These are phyloP conservation scores for Sturnus vulgaris DNA, from an alignment of 2,113 vertebrate genomes.

Conservation along the genomic window DNA sequence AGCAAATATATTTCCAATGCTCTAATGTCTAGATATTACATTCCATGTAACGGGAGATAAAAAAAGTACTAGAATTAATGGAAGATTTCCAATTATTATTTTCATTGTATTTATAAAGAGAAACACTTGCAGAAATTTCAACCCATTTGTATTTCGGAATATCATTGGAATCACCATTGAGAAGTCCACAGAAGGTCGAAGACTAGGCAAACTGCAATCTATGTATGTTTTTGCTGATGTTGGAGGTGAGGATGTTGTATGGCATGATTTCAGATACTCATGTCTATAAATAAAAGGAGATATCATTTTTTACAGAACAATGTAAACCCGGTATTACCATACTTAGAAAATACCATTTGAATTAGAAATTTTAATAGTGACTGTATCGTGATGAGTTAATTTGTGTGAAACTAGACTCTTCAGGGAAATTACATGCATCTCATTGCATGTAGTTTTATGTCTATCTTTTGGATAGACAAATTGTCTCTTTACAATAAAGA, in stretches of 20 bases:
- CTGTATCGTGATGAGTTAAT: not conserved
- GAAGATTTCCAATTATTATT: not conserved
- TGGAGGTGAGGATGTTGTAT: not conserved
- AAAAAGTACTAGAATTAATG: not conserved
- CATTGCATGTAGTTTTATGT: not conserved
- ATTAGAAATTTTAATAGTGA: not conserved
- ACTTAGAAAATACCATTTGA: not conserved
- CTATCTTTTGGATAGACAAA: not conserved
- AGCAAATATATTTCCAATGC: not conserved
- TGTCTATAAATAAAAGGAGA: not conserved
- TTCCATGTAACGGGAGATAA: not conserved
- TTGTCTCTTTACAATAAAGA: not conserved
- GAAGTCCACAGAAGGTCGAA: not conserved
- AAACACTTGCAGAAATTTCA: not conserved
- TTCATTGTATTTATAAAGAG: not conserved
- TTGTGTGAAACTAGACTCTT: not conserved
- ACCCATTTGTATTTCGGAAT: not conserved
- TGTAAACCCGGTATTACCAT: rapidly evolving
- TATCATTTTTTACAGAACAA: not conserved
- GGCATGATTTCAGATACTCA: not conserved
- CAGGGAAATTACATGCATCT: not conserved
- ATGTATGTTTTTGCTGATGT: not conserved
- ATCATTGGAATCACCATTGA: not conserved
- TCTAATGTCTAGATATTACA: not conserved
- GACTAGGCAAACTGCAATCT: not conserved